A percentile compares a stretch with the other conserved stretches of the same genome.
These are phyloP conservation scores for Istiophorus platypterus DNA, from an alignment of 2,113 vertebrate species.

Conservation along the genomic window DNA sequence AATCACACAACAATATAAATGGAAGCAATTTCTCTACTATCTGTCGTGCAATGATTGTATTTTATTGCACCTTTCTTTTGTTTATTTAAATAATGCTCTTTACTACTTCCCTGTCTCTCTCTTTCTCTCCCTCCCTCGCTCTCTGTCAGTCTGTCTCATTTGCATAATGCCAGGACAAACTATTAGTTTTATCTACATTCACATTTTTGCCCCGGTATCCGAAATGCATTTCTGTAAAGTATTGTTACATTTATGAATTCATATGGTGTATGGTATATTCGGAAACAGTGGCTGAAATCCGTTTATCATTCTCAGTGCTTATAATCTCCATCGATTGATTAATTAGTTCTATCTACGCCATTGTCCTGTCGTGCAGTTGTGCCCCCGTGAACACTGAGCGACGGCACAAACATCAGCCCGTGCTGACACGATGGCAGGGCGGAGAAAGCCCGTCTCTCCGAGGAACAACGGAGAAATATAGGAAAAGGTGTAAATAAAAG, in stretches of 20 bases:
- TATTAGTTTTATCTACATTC: background rate
- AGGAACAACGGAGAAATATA: background rate
- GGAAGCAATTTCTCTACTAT: constrained; percentile 12
- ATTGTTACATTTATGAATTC: background rate
- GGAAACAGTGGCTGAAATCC: background rate
- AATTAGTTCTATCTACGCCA: background rate
- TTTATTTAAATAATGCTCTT: no score
- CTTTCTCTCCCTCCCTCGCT: no score
- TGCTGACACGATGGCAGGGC: background rate
- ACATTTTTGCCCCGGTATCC: background rate
- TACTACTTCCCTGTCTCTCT: background rate
- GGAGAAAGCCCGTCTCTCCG: background rate
- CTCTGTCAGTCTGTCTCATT: background rate
- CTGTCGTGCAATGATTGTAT: background rate
- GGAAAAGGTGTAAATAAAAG: background rate
- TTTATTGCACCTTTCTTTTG: background rate
- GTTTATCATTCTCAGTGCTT: background rate
- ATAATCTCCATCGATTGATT: background rate
- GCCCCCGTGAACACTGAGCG: background rate
- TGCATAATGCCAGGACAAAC: constrained; percentile 3
- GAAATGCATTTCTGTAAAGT: background rate
- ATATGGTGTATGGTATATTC: background rate
- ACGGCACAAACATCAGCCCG: background rate
- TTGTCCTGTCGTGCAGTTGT: background rate
- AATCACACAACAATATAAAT: constrained; percentile 11